Evolutionary conservation across 2,888 invertebrate species (phyloP).

Genomic region (Phaonia tiefii): DNA sequence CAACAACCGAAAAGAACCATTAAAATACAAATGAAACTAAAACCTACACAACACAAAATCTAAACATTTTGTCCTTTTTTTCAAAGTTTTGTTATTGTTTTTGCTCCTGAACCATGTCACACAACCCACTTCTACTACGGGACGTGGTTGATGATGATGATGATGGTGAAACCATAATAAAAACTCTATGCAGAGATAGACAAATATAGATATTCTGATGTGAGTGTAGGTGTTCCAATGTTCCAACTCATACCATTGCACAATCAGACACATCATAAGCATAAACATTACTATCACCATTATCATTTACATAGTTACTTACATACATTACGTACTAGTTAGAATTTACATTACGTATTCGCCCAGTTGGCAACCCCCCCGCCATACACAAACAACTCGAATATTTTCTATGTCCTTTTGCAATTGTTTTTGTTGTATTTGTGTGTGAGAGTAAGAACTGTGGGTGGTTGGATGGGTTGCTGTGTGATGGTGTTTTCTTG

Average conservation of each 20-base stretch:
- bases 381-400: neutral
- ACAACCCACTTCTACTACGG: constrained; percentile 7
- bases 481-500: neutral
- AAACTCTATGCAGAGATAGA: constrained; percentile 10
- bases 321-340: constrained; percentile 18
- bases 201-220: neutral
- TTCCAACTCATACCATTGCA: too few relatives aligned
- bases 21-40: constrained; percentile 62
- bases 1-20: constrained; percentile 29
- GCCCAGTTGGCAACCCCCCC: constrained; percentile 31
- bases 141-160: constrained; percentile 8
- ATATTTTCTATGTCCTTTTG: constrained; percentile 3
- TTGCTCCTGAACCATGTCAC: constrained; percentile 44
- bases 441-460: too few relatives aligned
- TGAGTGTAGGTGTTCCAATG: neutral
- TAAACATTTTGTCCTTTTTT: constrained; percentile 44
- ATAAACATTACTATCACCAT: constrained; percentile 67
- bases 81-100: too few relatives aligned
- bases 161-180: constrained; percentile 32
- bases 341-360: neutral
- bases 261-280: constrained; percentile 66
- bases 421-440: too few relatives aligned
- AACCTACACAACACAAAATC: constrained; percentile 48
- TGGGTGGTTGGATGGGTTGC: neutral
- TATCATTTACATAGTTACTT: constrained; percentile 49